These are phyloP conservation scores for Chrysolina haemoptera DNA, from an alignment of 2,888 invertebrate species.

Conservation along the genomic window DNA sequence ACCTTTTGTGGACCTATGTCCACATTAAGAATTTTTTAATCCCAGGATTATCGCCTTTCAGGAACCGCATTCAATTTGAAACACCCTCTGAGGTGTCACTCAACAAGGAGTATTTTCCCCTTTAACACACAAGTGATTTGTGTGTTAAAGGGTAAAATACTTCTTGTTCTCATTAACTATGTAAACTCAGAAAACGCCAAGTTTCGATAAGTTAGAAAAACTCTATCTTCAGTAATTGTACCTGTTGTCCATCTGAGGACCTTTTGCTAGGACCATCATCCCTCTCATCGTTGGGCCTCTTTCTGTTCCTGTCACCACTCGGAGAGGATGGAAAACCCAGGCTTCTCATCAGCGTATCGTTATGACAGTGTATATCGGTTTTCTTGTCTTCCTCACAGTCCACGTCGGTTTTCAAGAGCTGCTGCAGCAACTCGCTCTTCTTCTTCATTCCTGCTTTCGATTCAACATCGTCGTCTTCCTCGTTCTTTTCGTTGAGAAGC, in stretches of 20 bases:
- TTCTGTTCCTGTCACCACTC: slow-evolving; percentile 71
- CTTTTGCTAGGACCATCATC: slow-evolving; percentile 72
- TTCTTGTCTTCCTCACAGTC: slow-evolving; percentile 71
- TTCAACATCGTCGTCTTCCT: slow-evolving; percentile 85
- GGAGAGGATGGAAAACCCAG: slow-evolving; percentile 76
- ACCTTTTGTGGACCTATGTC: too few relatives aligned
- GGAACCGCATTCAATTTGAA: too few relatives aligned
- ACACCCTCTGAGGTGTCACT: too few relatives aligned
- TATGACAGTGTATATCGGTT: slow-evolving; percentile 68
- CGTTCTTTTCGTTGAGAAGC: slow-evolving; percentile 87
- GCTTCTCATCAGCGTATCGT: slow-evolving; percentile 72
- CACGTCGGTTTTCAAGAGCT: slow-evolving; percentile 71
- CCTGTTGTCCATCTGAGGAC: slow-evolving; percentile 66
- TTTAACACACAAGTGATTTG: too few relatives aligned
- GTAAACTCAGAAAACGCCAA: too few relatives aligned
- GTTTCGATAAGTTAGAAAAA: too few relatives aligned
- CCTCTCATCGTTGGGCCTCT: slow-evolving; percentile 77
- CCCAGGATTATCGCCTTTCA: too few relatives aligned
- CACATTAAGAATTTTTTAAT: too few relatives aligned
- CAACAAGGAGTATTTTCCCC: too few relatives aligned
- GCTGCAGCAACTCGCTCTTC: slow-evolving; percentile 76
- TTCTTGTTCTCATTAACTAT: too few relatives aligned
- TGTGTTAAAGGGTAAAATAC: too few relatives aligned
- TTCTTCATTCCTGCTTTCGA: slow-evolving; percentile 73
- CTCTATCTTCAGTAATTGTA: slow-evolving; percentile 31